These are phyloP conservation scores for Itoplectis maculator DNA, from an alignment of 2,888 invertebrate species.

Conservation along the genomic window DNA sequence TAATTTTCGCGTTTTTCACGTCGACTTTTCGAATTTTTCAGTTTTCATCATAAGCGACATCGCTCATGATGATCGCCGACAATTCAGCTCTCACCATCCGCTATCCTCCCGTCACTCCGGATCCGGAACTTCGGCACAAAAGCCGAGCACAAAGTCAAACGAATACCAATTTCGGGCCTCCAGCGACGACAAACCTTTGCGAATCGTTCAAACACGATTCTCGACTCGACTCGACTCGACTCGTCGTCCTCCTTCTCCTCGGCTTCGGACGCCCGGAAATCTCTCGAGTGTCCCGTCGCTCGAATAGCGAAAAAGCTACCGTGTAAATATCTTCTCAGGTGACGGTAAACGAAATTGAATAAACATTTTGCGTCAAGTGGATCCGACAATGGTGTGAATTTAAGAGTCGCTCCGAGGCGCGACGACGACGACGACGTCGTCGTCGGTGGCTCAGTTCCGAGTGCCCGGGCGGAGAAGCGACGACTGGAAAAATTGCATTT, in stretches of 20 bases:
- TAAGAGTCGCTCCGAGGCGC: conserved; percentile 78
- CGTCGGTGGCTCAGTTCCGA: conserved; percentile 6
- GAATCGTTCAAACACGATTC: conserved; percentile 35
- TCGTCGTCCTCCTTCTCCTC: conserved; percentile 1
- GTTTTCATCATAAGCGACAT: too few species aligned
- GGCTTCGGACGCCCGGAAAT: neutral
- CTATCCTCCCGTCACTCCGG: neutral
- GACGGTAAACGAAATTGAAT: conserved; percentile 82
- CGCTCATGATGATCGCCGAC: neutral
- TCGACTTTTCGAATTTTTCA: neutral
- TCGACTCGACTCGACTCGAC: neutral
- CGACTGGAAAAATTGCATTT: conserved; percentile 82
- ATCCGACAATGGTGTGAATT: conserved; percentile 82
- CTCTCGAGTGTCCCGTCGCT: neutral
- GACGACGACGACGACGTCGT: conserved; percentile 75
- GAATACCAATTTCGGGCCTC: conserved; percentile 4
- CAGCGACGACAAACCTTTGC: neutral
- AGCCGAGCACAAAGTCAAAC: conserved; percentile 11
- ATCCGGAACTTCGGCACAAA: neutral
- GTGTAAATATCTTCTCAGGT: conserved; percentile 80
- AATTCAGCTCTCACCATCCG: neutral
- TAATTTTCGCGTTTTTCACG: conserved; percentile 61
- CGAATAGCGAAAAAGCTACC: conserved; percentile 55
- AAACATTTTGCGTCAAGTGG: conserved; percentile 83
- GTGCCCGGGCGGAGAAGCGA: conserved; percentile 71